Evolutionary conservation across 2,888 invertebrate genomes (phyloP).

Genomic region (Drosophila borborema): DNA sequence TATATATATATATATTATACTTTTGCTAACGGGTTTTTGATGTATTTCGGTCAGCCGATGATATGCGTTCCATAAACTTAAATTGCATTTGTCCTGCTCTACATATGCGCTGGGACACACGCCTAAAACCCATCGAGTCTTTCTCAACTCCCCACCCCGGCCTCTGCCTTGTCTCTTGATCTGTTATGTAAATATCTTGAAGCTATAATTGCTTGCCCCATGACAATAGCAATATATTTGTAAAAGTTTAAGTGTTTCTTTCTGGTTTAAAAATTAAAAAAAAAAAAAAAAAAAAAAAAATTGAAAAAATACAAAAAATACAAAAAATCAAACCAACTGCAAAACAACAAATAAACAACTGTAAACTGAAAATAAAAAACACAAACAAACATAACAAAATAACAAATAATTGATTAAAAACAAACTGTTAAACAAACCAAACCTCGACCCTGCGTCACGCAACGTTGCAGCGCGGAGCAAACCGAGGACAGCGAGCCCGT

Average conservation of each 20-base stretch:
- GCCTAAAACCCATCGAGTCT: background rate
- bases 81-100: background rate
- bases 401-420: constrained; percentile 36
- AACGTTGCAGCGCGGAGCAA: constrained; percentile 60
- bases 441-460: constrained; percentile 45
- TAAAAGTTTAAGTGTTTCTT: constrained; percentile 68
- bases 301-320: constrained; percentile 5
- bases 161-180: constrained; percentile 7
- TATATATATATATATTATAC: constrained; percentile 6
- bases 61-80: background rate
- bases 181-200: constrained; percentile 24
- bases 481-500: constrained; percentile 84
- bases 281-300: constrained; percentile 6
- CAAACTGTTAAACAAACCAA: constrained; percentile 51
- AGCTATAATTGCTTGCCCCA: constrained; percentile 31
- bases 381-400: constrained; percentile 20
- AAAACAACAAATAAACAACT: constrained; percentile 3
- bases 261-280: constrained; percentile 53
- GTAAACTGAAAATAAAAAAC: constrained; percentile 13
- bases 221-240: constrained; percentile 36
- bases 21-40: too few relatives aligned
- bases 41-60: constrained; percentile 20
- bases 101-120: background rate
- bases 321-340: background rate
- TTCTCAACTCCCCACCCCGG: background rate